Conservation (phyloP, 2,113 vertebrate genomes). For the Rhombomys opimus region DNA sequence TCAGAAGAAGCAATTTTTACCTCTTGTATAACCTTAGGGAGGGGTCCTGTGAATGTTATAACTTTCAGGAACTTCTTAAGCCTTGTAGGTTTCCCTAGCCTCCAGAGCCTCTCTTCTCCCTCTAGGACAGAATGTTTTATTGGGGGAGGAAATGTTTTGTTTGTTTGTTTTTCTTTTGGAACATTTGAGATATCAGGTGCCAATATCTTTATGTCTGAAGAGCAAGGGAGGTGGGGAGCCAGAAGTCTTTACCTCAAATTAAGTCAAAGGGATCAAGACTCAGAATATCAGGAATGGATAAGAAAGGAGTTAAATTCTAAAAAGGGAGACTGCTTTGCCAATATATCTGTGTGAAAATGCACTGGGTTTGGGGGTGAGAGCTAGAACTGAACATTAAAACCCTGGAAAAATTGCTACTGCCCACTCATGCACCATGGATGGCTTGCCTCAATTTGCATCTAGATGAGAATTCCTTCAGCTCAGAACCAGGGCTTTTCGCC, state of each 20-base stretch:
- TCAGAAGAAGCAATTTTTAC: not conserved
- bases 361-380: not conserved
- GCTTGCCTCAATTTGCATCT: conserved; percentile 87
- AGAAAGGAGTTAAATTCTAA: conserved; percentile 43
- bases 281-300: not conserved
- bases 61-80: not conserved
- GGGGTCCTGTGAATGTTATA: not conserved
- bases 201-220: not conserved
- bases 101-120: not conserved
- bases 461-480: conserved; percentile 88
- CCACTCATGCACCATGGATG: conserved; percentile 77
- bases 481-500: conserved; percentile 59
- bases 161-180: not conserved
- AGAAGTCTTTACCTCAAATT: not conserved
- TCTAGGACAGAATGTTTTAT: not conserved
- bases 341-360: conserved; percentile 57
- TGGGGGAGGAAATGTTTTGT: not conserved
- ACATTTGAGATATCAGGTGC: not conserved
- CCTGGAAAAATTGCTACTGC: conserved; percentile 82
- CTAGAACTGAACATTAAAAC: conserved; percentile 51
- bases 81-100: not conserved
- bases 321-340: conserved; percentile 33
- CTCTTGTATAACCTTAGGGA: not conserved
- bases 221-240: not conserved
- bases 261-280: conserved; percentile 30